These are phyloP conservation scores for Tragelaphus imberbis DNA, from an alignment of 2,113 vertebrate genomes.

Conservation along the genomic window DNA sequence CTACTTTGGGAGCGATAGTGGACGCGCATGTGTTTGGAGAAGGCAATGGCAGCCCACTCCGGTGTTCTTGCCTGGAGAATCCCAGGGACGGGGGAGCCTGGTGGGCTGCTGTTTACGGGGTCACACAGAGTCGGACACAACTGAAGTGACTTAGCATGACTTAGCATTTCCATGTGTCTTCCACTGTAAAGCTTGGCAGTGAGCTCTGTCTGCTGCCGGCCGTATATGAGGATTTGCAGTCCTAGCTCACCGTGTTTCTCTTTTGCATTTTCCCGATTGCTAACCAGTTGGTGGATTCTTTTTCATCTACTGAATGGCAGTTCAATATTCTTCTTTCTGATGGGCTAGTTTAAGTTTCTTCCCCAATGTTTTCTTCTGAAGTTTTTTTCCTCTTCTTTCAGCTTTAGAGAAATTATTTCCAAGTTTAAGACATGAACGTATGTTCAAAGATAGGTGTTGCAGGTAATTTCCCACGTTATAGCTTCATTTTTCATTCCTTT, in stretches of 20 bases:
- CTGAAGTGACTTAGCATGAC: too few species aligned
- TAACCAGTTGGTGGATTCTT: not conserved
- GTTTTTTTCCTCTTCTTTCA: too few species aligned
- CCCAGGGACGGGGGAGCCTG: too few species aligned
- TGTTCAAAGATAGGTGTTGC: not conserved
- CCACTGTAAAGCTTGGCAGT: not conserved
- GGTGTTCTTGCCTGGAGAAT: too few species aligned
- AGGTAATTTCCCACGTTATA: not conserved
- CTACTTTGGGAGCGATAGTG: too few species aligned
- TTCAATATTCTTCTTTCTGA: not conserved
- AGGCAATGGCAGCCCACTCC: too few species aligned
- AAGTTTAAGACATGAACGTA: not conserved
- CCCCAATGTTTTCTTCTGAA: not conserved
- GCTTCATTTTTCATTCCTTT: not conserved
- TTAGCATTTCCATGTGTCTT: rapidly evolving
- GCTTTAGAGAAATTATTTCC: not conserved
- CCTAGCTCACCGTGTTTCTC: not conserved
- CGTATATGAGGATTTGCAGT: not conserved
- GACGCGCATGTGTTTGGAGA: too few species aligned
- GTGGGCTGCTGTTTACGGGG: too few species aligned
- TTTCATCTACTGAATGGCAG: not conserved
- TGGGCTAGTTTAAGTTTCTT: not conserved
- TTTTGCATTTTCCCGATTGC: not conserved
- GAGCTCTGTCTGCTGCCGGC: rapidly evolving
- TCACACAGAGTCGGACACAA: too few species aligned